Base-by-base conservation (phyloP, 2,113 vertebrate genomes). In the Coturnix japonica region DNA sequence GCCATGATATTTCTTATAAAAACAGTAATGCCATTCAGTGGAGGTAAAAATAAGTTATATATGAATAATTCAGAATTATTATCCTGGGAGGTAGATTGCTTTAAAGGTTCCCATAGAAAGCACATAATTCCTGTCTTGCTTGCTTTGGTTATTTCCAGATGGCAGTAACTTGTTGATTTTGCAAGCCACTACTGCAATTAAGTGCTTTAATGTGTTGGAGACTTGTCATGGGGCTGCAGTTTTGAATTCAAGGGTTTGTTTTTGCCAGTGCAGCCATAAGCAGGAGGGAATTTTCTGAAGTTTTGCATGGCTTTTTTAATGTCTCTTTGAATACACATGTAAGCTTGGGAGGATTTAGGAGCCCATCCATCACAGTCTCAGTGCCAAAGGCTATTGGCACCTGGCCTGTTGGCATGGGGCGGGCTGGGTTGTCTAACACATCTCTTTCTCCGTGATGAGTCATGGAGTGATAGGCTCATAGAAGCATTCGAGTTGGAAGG, bases 51-150 rank as follows among this genome's bases (percentile, higher is more conserved):
- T 17, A 90, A 72, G 22, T 73, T 85, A 31, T 53, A 51, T 77
- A 66, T 77, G 80, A 91, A 88, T 83, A 80, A 85, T 74, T 91
- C 76, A 76, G 79, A 65, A 91, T 91, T 94, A 83, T 41, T 80
- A 65, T 69, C 46, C 51, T 54, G 41, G 43, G 67, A 91, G 76
- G 53, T 70, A 66, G 30, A 31, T 57, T 74, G 79, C 44, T 91
- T 75, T 65, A 28, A 30, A 72, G 88, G 53, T 90, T 91, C 61
- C 12, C 12, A 1, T 13, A 69, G 61, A 78, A 83, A 72, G 57
- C 57, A 37, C 54, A 4, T 72, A 76, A 72, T 75, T 82, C 51
- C 44, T 23, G 46, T 70, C 51, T 85, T 20, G 5, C n/a, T 70
- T 85, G 46, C 41, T 81, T 73, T 43, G 64, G 72, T 10, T 91